Base-by-base conservation (phyloP, 2,113 vertebrate species). In the Indicator indicator region DNA sequence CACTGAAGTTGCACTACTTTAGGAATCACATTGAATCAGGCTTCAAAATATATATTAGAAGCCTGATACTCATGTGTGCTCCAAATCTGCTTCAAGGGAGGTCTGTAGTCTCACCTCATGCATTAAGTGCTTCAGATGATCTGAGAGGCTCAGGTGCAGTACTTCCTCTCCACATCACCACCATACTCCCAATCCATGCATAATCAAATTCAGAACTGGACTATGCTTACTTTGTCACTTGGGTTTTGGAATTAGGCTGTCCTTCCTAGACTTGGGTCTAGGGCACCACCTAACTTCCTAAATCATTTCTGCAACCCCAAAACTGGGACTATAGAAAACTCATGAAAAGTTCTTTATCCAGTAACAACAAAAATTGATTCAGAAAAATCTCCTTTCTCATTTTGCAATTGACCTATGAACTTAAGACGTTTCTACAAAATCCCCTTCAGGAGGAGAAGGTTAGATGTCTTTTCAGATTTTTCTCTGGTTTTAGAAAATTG, bases 361-460 rank as follows among this genome's bases (percentile, higher is more conserved):
- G 26, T 23, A 75, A 54, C 1, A 0, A 68, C 52, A 94, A 68
- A 83, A 70, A 28, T 27, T 17, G 11, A 77, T 83, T 69, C 11
- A 83, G 44, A 74, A 88, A 60, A 18, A 20, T 18, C 78, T 90
- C 20, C 16, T 69, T 75, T 93, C 30, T 68, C 12, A n/a, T 65
- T 86, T 65, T 90, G 16, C 52, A 80, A 88, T 77, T 3, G 4
- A 14, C 73, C 26, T 54, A 4, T 5, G 6, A 85, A 6, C 20
- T 85, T 71, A 56, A 26, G n/a, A 85, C 76, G 13, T 77, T 80
- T 73, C 63, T 77, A 27, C 16, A 38, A 80, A 90, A 79, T 58
- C 23, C 4, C 2, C 13, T 50, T 33, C 32, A 19, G 33, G 55
- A 69, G 44, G 13, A 72, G 36, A 46, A 52, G 6, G 14, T 24